A percentile compares a stretch with the other conserved stretches of the same genome.
phyloP scores from a whole-genome alignment of 2,113 vertebrate genomes.

The Stictonetta naevosa region DNA sequence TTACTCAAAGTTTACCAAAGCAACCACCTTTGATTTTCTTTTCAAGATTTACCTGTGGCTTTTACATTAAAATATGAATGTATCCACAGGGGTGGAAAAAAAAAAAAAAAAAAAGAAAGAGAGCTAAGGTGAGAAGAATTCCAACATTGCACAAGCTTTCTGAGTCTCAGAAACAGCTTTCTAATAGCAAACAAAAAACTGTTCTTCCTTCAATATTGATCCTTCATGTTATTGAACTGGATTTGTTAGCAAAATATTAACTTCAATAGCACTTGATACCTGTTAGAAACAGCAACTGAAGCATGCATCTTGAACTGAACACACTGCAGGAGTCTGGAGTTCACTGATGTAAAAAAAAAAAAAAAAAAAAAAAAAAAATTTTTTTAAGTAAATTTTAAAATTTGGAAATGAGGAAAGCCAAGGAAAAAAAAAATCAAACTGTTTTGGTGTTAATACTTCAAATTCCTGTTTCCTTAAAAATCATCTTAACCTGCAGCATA shows the following conservation, averaged over 20 bases:
- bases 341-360: not conserved
- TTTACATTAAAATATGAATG: not conserved
- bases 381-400: not conserved
- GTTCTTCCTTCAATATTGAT: not conserved
- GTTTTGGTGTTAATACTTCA: not conserved
- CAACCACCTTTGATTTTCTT: accelerated
- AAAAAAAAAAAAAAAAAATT: not conserved
- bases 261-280: not conserved
- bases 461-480: not conserved
- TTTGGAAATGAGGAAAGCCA: not conserved
- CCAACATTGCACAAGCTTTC: not conserved
- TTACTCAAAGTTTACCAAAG: not conserved
- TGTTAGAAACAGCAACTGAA: not conserved
- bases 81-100: accelerated
- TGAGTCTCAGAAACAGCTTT: not conserved
- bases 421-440: not conserved
- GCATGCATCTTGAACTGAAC: not conserved
- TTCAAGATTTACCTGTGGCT: not conserved
- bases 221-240: not conserved
- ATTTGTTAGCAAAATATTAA: not conserved
- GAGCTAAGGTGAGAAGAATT: not conserved
- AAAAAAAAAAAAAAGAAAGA: not conserved
- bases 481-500: not conserved
- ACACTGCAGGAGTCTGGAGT: not conserved
- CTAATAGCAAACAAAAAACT: not conserved